Evolutionary conservation across 2,797 vertebrate species (phyloP).

Genomic region (Megalops cyprinoides): DNA sequence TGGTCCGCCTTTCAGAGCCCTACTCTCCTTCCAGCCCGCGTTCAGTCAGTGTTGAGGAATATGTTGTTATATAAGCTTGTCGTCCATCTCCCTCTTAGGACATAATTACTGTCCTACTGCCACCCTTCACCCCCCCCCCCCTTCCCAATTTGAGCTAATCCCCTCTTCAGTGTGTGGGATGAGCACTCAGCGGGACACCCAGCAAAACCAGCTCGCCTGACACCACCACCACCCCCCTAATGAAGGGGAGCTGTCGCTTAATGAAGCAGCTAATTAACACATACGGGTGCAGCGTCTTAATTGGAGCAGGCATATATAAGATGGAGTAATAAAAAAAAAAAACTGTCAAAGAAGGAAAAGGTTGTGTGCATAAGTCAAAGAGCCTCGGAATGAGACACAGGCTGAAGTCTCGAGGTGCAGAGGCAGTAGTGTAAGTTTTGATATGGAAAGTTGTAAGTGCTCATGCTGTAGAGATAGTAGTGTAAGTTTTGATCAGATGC

Average conservation of each 20-base stretch:
- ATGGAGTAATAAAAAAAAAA: constrained; percentile 24
- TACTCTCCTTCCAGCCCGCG: not conserved
- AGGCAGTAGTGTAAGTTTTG: constrained; percentile 14
- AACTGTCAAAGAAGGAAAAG: constrained; percentile 38
- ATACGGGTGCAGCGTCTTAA: constrained; percentile 86
- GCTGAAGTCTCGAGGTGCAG: constrained; percentile 34
- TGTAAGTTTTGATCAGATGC: no score
- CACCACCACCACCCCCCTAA: constrained; percentile 69
- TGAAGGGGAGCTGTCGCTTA: constrained; percentile 82
- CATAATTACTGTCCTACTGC: constrained; percentile 31
- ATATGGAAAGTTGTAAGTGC: no score
- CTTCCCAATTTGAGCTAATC: constrained; percentile 67
- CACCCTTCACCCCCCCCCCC: not conserved
- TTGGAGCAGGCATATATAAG: constrained; percentile 72
- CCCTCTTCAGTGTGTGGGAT: constrained; percentile 70
- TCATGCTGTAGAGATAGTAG: no score
- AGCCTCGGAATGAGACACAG: constrained; percentile 35
- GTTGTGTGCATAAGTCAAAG: constrained; percentile 35
- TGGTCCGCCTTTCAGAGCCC: no score
- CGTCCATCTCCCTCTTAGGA: not conserved
- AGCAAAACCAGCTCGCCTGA: constrained; percentile 64
- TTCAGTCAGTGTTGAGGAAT: not conserved
- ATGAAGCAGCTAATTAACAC: constrained; percentile 93
- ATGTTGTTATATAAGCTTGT: constrained; percentile 3
- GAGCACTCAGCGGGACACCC: constrained; percentile 77